phyloP scores from a whole-genome alignment of 1,140 invertebrate genomes.

The Pseudomyrmex pallidus region DNA sequence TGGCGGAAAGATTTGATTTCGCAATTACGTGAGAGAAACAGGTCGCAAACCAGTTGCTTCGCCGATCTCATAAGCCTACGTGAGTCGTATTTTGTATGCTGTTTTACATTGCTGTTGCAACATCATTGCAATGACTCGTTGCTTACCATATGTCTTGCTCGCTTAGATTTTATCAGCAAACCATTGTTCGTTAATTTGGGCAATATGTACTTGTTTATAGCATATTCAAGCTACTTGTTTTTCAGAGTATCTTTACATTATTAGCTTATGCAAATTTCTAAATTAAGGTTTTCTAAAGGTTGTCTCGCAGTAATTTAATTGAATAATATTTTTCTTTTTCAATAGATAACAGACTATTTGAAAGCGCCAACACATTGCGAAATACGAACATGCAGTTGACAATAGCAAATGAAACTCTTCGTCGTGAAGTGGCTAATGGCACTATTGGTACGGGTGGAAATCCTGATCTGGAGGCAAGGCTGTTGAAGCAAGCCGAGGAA shows the following conservation, averaged over 20 bases:
- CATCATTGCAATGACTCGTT: neutral
- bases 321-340: conserved; percentile 72
- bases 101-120: neutral
- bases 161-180: neutral
- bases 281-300: neutral
- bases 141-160: conserved; percentile 24
- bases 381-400: conserved; percentile 93
- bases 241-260: neutral
- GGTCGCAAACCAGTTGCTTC: conserved; percentile 86
- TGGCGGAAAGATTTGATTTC: conserved; percentile 87
- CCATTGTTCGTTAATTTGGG: neutral
- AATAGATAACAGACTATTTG: conserved; percentile 94
- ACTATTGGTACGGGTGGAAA: conserved; percentile 79
- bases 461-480: conserved; percentile 92
- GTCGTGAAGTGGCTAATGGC: conserved; percentile 86
- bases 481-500: conserved; percentile 95
- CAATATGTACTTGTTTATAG: neutral
- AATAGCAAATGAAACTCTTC: conserved; percentile 93
- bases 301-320: neutral
- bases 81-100: conserved; percentile 76
- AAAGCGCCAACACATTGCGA: conserved; percentile 91
- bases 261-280: neutral
- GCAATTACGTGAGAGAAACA: conserved; percentile 87
- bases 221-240: neutral
- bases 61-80: conserved; percentile 88